phyloP scores from a whole-genome alignment of 2,797 vertebrate genomes.

The Tenualosa thibaudeaui region DNA sequence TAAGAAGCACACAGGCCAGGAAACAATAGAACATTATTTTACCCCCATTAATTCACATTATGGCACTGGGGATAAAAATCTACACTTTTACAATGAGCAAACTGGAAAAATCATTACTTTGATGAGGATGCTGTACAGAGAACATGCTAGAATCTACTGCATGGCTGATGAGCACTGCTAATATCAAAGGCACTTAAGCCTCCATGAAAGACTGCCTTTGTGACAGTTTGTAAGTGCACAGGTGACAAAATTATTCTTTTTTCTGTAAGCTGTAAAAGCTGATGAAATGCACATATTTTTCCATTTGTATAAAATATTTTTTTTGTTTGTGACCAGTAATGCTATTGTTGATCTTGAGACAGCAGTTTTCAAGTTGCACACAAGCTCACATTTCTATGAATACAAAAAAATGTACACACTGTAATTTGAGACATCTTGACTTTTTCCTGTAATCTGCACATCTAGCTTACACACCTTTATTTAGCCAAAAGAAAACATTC shows the following conservation, averaged over 20 bases:
- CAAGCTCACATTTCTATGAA: slow-evolving; percentile 19
- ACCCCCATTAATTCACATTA: slow-evolving; percentile 14
- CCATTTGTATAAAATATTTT: background rate
- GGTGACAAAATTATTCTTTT: background rate
- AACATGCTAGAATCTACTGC: slow-evolving; percentile 10
- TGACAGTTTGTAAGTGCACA: slow-evolving; percentile 17
- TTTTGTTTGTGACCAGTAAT: background rate
- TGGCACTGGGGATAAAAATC: slow-evolving; percentile 18
- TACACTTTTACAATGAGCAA: slow-evolving; percentile 1
- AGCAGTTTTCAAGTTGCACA: background rate
- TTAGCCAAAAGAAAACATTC: slow-evolving; percentile 4
- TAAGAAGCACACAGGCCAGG: background rate
- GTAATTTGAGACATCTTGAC: background rate
- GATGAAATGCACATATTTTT: background rate
- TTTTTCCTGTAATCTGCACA: slow-evolving; percentile 4
- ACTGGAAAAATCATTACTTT: background rate
- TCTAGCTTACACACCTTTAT: background rate
- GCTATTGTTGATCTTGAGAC: slow-evolving; percentile 6
- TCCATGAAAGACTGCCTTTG: slow-evolving; percentile 6
- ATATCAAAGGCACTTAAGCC: slow-evolving; percentile 9
- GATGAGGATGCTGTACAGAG: background rate
- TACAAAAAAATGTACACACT: slow-evolving; percentile 14
- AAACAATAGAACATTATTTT: slow-evolving; percentile 18
- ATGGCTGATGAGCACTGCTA: background rate
- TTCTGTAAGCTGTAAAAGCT: background rate